Conservation (phyloP, 2,888 invertebrate genomes). For the Penaeus monodon region DNA sequence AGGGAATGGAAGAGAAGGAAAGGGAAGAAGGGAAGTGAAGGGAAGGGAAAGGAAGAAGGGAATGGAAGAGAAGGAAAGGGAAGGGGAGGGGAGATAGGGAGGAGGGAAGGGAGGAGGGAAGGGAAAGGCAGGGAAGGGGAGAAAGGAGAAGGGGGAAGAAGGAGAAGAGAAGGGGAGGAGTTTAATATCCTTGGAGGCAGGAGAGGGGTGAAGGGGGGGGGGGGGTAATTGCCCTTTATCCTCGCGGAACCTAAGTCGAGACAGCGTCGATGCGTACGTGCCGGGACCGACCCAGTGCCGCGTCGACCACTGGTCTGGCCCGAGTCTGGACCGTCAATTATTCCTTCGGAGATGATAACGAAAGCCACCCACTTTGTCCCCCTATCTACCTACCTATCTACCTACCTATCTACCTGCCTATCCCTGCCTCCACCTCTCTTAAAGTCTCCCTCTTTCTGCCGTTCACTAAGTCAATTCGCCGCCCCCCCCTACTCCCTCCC, state of each 20-base stretch:
- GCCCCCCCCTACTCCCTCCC: no score
- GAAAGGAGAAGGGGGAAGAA: neutral
- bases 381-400: neutral
- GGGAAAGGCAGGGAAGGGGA: neutral
- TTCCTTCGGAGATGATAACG: no score
- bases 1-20: neutral
- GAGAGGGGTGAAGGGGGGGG: no score
- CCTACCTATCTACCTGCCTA: neutral
- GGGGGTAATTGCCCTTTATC: no score
- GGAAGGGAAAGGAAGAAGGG: neutral
- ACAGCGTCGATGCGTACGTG: no score
- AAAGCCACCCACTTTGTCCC: neutral
- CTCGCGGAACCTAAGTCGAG: no score
- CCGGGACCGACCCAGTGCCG: no score
- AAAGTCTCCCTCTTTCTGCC: neutral
- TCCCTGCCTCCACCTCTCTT: neutral
- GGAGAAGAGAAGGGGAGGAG: neutral
- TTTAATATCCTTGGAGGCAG: no score
- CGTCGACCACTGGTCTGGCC: no score
- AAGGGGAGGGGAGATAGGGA: neutral
- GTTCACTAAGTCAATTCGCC: neutral
- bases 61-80: neutral
- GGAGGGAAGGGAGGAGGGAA: constrained; percentile 6
- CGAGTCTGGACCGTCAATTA: no score
- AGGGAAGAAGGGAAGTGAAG: neutral